These are phyloP conservation scores for Phenacoccus solenopsis DNA, from an alignment of 1,140 invertebrate species.

Conservation along the genomic window DNA sequence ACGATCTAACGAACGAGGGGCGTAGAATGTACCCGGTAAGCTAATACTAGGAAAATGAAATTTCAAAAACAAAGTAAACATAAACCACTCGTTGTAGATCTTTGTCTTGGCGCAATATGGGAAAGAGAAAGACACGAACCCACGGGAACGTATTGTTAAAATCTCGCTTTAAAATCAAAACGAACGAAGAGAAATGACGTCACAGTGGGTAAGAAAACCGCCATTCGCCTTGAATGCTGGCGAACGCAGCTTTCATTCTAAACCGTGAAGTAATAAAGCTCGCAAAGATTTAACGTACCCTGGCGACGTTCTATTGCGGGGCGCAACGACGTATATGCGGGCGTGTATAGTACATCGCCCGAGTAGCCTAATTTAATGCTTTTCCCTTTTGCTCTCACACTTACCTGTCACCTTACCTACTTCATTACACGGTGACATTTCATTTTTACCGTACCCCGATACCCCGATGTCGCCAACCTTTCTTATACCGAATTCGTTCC, in stretches of 20 bases:
- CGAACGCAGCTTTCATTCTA: background rate
- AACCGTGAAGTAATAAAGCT: background rate
- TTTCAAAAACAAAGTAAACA: background rate
- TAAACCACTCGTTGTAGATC: background rate
- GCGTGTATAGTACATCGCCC: background rate
- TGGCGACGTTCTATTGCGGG: background rate
- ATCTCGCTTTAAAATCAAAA: background rate
- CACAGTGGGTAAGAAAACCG: background rate
- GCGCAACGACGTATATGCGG: background rate
- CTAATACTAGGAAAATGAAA: background rate
- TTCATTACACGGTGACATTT: background rate
- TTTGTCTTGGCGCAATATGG: background rate
- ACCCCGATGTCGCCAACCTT: background rate
- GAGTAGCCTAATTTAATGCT: background rate
- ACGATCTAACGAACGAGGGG: background rate
- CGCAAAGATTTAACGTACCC: background rate
- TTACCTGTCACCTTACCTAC: background rate
- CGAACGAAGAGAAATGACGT: constrained; percentile 1
- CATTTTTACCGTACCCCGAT: background rate
- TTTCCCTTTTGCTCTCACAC: background rate
- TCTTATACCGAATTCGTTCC: background rate
- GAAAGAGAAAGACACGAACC: background rate
- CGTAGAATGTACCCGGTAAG: background rate
- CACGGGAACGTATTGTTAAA: background rate
- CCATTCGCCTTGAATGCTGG: background rate